Base-by-base conservation (phyloP, 2,888 invertebrate genomes). In the Dynastes tityus region DNA sequence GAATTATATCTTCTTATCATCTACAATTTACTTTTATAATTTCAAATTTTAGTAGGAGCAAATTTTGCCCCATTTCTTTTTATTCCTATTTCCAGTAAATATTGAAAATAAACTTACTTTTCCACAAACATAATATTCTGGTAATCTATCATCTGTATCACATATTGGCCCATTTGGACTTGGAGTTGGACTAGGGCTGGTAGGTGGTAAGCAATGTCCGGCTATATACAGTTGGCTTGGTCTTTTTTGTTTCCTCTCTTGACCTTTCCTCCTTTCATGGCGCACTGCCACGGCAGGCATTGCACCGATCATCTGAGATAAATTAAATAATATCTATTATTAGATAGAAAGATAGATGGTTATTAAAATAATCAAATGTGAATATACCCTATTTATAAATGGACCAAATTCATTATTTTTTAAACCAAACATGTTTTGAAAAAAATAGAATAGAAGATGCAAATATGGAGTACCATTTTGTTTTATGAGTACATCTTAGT, bases 271-370 rank as follows among this genome's bases (percentile, higher is more conserved):
- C 83, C 95, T 90, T 89, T 95, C 95, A 88, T 95, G 95, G 88
- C 95, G 93, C 71, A 95, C 94, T 78, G 95, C 95, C 89, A 96
- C 95, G 83, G 95, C 95, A 88, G 95, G 95, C 95, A 95, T 95
- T 81, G 95, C 95, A 84, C 95, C 95, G 87, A 95, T 95, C 95
- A 96, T 96, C 89, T 91, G 92, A 84, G 75, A 77, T 58, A 78
- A 80, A 77, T 27, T 27, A 68, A 68, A 49, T 27, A 68, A 16
- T 16, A 55, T 55, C 16, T 16, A 6, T 55, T n/a, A 55, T 16
- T 55, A n/a, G 3, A 27, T 11, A 5, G n/a, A 63, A 63, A 27
- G 63, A 11, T 29, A 32, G 9, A 27, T 64, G n/a, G 9, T 64
- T 32, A 64, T 64, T 27, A 32, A 32, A 64, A 32, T 29, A 32